A percentile compares a stretch with the other conserved stretches of the same genome.
phyloP scores from a whole-genome alignment of 2,113 vertebrate species.

The western clawed frog (Xenopus tropicalis) region UCB_Xtro_10.0 CM004451.2:80977501-80978000 shows the following conservation, averaged over 20 bases:
- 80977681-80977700: slow-evolving; percentile 54
- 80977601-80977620: slow-evolving; percentile 52
- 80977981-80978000: too few relatives aligned
- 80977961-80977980: too few relatives aligned
- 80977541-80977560: neutral
- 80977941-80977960: too few relatives aligned
- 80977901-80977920: too few relatives aligned
- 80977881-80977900: too few relatives aligned
- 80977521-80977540: neutral
- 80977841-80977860: too few relatives aligned
- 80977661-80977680: slow-evolving; percentile 63
- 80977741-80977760: slow-evolving; percentile 62
- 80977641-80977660: slow-evolving; percentile 57
- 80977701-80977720: slow-evolving; percentile 59
- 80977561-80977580: neutral
- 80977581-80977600: slow-evolving; percentile 32
- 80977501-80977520: neutral
- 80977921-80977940: too few relatives aligned
- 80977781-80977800: slow-evolving; percentile 67
- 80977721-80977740: slow-evolving; percentile 54
- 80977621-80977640: slow-evolving; percentile 56
- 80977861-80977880: too few relatives aligned
- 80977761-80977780: slow-evolving; percentile 70
- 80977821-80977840: too few relatives aligned
- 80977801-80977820: slow-evolving; percentile 57